Percentiles rank a stretch among this genome's conserved stretches.
These are phyloP conservation scores for Orussus abietinus DNA, from an alignment of 1,140 invertebrate genomes.

Conservation along the genomic window DNA sequence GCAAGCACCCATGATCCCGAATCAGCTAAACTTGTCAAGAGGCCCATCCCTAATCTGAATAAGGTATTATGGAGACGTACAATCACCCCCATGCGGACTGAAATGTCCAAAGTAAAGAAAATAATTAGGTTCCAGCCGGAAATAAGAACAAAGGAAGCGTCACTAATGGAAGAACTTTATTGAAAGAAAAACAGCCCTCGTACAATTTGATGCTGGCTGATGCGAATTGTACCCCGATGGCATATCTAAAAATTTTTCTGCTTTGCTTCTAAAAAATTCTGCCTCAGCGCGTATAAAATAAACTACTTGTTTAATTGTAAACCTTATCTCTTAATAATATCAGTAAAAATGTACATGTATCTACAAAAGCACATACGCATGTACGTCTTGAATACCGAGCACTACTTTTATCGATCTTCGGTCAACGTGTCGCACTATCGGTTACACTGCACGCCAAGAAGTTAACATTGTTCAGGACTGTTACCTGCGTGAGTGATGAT, in stretches of 20 bases:
- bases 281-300: background rate
- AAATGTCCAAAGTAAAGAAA: conserved; percentile 22
- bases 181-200: background rate
- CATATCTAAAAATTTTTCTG: too few species aligned
- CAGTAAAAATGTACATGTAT: too few species aligned
- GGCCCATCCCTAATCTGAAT: conserved; percentile 18
- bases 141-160: background rate
- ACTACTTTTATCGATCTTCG: too few species aligned
- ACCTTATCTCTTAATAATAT: background rate
- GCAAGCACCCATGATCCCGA: conserved; percentile 28
- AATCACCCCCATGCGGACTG: conserved; percentile 19
- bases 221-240: too few species aligned
- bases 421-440: background rate
- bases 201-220: too few species aligned
- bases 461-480: background rate
- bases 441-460: background rate
- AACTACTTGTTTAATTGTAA: background rate
- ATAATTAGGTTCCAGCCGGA: conserved; percentile 3
- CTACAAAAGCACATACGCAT: too few species aligned
- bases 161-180: background rate
- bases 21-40: conserved; percentile 27
- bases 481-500: conserved; percentile 33
- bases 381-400: too few species aligned
- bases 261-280: background rate
- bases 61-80: conserved; percentile 15